phyloP scores from a whole-genome alignment of 2,888 invertebrate species.

The Hypomecis punctinalis region DNA sequence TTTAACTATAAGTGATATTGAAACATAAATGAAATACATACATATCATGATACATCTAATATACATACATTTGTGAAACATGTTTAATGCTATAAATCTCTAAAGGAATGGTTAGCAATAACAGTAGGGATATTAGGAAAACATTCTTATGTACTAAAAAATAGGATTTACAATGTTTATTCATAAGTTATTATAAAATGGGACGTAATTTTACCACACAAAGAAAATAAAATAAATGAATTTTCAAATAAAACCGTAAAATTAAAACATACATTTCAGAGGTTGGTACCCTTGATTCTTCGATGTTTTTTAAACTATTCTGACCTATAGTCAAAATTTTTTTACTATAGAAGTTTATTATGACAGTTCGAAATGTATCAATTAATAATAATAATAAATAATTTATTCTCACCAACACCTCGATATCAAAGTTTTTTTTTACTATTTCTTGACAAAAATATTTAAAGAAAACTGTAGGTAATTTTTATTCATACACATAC shows the following conservation, averaged over 20 bases:
- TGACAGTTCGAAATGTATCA: too few relatives aligned
- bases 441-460: neutral
- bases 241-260: too few relatives aligned
- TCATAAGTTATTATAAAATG: neutral
- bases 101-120: slow-evolving; percentile 57
- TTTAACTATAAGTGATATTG: slow-evolving; percentile 30
- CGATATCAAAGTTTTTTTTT: neutral
- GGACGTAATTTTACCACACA: neutral
- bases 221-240: neutral
- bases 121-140: slow-evolving; percentile 31
- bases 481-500: too few relatives aligned
- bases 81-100: slow-evolving; percentile 35
- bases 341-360: too few relatives aligned
- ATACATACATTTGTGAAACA: slow-evolving; percentile 37
- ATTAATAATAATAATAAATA: neutral
- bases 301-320: too few relatives aligned
- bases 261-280: neutral
- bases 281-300: too few relatives aligned
- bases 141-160: slow-evolving; percentile 29
- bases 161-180: slow-evolving; percentile 6
- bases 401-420: neutral
- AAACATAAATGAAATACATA: slow-evolving; percentile 43
- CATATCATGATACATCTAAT: slow-evolving; percentile 28
- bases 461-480: too few relatives aligned
- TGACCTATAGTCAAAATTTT: too few relatives aligned